Evolutionary conservation across 2,888 invertebrate species (phyloP), one percentile per base, ranked within the genome.

Genomic region (Himalopsyche japonica): DNA sequence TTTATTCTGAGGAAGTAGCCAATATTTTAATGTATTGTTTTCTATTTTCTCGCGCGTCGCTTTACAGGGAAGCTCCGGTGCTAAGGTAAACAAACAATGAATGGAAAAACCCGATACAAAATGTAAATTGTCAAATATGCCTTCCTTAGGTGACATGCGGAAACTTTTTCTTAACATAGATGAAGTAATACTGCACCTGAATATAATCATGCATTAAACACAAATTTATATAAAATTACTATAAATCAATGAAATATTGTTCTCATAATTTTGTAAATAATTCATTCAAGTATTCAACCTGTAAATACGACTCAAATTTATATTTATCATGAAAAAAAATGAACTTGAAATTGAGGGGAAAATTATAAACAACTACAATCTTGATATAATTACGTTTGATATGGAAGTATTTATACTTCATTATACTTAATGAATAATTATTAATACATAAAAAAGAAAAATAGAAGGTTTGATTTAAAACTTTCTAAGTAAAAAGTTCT

Each of bases 41-140:
- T 83, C 86, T 87, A 57, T 87, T 76, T 86, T 85, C 86, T 86
- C 81, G 32, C 79, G 84, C 79, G 37, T 76, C 82, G 84, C 89
- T 91, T 89, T 91, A 89, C 92, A 92, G 92, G 92, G 92, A 88
- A 91, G 91, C 88, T 92, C 90, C 88, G 91, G 91, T 88, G 90
- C 89, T 89, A 92, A 92, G 92, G 92, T 92, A 92, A 92, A 86
- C 70, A 32, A 78, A 43, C 43, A 82, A 70, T 76, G 48, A 83
- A 82, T 81, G 85, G 84, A 85, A 86, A 86, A 86, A 85, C 86
- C 86, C 84, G 84, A 83, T 81, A 81, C 24, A 83, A 84, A 80
- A 81, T 85, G 86, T 86, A 83, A 81, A 86, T 86, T 84, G 70
- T 82, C 83, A 48, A 81, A 79, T 64, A 80, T 86, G 86, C 86